phyloP scores from a whole-genome alignment of 1,140 invertebrate species.

The Ceratosolen fusciceps region DNA sequence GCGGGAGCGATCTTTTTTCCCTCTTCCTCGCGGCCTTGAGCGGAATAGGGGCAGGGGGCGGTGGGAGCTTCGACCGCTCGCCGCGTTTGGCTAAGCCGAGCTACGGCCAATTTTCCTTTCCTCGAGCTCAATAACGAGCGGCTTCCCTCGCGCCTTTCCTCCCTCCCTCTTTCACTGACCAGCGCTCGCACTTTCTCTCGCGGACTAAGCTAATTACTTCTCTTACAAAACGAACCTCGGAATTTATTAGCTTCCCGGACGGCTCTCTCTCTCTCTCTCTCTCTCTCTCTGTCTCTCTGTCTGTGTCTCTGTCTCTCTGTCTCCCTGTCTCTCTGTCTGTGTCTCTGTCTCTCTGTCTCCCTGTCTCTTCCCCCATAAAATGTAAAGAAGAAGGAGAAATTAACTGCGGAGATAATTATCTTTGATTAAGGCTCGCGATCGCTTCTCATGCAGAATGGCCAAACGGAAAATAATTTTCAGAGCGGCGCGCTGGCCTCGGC shows the following conservation, averaged over 20 bases:
- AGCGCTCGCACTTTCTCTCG: not conserved
- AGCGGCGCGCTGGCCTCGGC: too few relatives aligned
- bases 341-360: too few relatives aligned
- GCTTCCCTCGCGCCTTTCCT: too few relatives aligned
- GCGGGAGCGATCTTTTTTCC: conserved; percentile 23
- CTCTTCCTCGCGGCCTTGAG: conserved; percentile 27
- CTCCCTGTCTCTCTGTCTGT: too few relatives aligned
- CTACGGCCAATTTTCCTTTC: not conserved
- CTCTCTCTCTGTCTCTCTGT: too few relatives aligned
- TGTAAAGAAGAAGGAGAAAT: not conserved
- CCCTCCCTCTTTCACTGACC: not conserved
- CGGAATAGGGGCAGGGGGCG: not conserved
- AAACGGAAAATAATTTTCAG: not conserved
- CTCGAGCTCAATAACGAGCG: not conserved
- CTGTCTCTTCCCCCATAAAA: too few relatives aligned
- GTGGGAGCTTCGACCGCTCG: not conserved
- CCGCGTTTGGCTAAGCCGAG: conserved; percentile 6
- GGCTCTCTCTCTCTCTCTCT: too few relatives aligned
- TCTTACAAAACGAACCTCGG: too few relatives aligned
- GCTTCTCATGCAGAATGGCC: not conserved
- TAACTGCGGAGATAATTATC: not conserved
- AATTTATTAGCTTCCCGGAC: too few relatives aligned
- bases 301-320: too few relatives aligned
- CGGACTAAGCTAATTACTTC: not conserved
- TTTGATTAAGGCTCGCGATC: not conserved